These are phyloP conservation scores for Carollia perspicillata DNA, from an alignment of 2,113 vertebrate species.

Conservation along the genomic window DNA sequence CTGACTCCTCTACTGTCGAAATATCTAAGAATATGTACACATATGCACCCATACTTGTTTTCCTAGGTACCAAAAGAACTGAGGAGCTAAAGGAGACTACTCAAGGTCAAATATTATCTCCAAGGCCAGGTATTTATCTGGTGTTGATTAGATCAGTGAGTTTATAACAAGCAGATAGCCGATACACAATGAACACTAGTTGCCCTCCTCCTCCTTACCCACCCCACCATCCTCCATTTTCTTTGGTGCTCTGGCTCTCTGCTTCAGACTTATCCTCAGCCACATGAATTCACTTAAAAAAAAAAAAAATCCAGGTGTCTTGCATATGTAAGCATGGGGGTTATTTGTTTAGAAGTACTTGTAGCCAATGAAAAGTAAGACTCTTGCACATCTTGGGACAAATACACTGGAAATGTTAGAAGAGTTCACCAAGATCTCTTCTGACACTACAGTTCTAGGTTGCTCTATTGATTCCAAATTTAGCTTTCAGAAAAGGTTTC, in stretches of 20 bases:
- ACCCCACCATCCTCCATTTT: background rate
- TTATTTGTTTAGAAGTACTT: background rate
- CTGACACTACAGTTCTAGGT: background rate
- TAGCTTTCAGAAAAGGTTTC: constrained; percentile 16
- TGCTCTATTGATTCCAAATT: background rate
- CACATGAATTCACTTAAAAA: background rate
- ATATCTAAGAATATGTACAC: background rate
- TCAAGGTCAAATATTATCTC: background rate
- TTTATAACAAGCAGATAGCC: background rate
- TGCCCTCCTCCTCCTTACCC: background rate
- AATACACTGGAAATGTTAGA: background rate
- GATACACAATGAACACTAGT: background rate
- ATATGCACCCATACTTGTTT: background rate
- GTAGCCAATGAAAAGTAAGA: background rate
- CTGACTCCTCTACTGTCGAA: background rate
- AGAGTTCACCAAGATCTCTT: background rate
- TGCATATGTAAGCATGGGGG: background rate
- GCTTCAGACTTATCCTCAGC: background rate
- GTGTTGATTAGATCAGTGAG: background rate
- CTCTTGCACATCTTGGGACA: background rate
- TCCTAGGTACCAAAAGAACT: background rate
- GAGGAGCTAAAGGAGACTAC: background rate
- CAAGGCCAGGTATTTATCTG: background rate
- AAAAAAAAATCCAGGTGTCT: background rate
- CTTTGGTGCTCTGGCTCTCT: background rate